Base-by-base conservation (phyloP, 1,140 invertebrate species). In the Hermetia illucens region DNA sequence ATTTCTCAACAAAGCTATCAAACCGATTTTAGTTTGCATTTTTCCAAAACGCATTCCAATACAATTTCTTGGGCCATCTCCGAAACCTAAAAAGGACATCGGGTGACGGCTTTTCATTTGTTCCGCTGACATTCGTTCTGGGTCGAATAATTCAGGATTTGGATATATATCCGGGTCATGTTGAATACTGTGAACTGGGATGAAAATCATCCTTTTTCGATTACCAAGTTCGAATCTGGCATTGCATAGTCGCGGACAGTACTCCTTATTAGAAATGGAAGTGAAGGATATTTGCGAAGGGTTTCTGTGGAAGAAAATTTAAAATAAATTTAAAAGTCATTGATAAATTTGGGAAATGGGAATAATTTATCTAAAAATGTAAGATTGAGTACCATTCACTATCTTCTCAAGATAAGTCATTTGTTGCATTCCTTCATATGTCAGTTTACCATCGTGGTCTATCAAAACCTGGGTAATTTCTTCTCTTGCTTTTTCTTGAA, bases 61-160 rank as follows among this genome's bases (percentile, higher is more conserved):
- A 44, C 60, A 62, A 40, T 48, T 51, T 5, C 58, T 47, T 0
- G 53, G 57, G 0, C 58, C 58, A 5, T 53, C 47, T 1, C 79
- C 78, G 44, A 78, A 79, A 6, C 76, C 73, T 22, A 79, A 53
- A 53, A 65, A 74, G 3, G 64, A 48, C 42, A 54, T 65, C 5
- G 47, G 61, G 42, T 57, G 63, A 15, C 71, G 52, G 32, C 55
- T 47, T 1, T 47, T 43, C 25, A 55, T 47, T 30, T 70, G 66
- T 29, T 75, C 71, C 1, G 65, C 57, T 3, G 64, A 47, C 54
- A 81, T 82, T 36, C 77, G 60, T 16, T 81, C 75, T 1, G 79
- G 82, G 50, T 76, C 61, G 43, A 77, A 82, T 9, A 43, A 48
- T 16, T 77, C 63, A 2, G 79, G 78, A 31, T 81, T 62, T 4